Evolutionary conservation across 2,888 invertebrate genomes (phyloP).

Genomic region (Lasioglossum vierecki): DNA sequence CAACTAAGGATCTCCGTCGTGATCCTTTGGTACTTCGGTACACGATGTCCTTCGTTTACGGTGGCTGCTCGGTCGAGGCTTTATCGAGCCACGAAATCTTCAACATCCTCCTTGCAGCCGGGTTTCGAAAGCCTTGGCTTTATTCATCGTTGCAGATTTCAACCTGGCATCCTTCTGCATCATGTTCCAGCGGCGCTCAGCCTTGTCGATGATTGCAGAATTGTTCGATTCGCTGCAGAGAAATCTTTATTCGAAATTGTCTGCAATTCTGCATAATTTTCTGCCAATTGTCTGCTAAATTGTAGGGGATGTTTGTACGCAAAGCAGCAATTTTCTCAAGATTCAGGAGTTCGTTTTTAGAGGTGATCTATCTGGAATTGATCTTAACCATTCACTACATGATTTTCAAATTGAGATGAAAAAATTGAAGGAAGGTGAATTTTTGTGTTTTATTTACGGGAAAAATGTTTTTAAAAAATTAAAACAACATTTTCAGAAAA

Average conservation of each 20-base stretch:
- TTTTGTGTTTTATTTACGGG: no score
- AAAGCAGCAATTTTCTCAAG: no score
- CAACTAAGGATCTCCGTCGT: background rate
- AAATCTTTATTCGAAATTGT: background rate
- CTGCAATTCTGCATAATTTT: background rate
- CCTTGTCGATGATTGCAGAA: constrained; percentile 5
- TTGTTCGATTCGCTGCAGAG: background rate
- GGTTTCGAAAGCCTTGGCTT: constrained; percentile 47
- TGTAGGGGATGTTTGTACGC: no score
- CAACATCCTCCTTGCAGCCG: constrained; percentile 43
- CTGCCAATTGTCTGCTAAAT: background rate
- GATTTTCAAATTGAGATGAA: no score
- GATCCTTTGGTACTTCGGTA: background rate
- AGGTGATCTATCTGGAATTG: no score
- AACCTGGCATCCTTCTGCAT: constrained; percentile 38
- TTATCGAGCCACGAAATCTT: constrained; percentile 47
- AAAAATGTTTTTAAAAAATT: no score
- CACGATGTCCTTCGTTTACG: constrained; percentile 26
- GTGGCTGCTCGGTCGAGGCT: constrained; percentile 23
- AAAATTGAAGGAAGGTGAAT: no score
- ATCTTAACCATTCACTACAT: no score
- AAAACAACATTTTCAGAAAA: no score
- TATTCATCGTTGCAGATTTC: constrained; percentile 48
- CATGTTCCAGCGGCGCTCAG: constrained; percentile 21
- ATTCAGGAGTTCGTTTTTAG: no score